Evolutionary conservation across 2,797 vertebrate genomes (phyloP).

Genomic region (Acanthiza pusilla): DNA sequence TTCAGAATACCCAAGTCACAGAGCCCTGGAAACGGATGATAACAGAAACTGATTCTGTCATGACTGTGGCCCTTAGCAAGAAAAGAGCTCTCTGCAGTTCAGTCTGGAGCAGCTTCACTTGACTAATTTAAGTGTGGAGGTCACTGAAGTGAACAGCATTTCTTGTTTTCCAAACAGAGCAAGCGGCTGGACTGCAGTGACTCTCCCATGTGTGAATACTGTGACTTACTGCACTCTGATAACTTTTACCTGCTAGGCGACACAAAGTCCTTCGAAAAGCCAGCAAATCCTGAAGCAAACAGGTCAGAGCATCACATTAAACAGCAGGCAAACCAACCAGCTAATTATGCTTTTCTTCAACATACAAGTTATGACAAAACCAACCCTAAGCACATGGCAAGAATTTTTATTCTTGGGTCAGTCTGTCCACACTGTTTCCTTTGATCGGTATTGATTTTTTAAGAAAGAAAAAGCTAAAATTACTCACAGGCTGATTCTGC

Average conservation of each 20-base stretch:
- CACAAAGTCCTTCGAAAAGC: background rate
- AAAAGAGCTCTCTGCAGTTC: background rate
- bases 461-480: background rate
- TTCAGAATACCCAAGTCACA: background rate
- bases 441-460: background rate
- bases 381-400: background rate
- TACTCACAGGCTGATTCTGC: background rate
- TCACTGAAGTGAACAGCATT: background rate
- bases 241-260: background rate
- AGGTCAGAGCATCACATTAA: background rate
- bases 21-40: background rate
- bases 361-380: background rate
- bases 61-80: background rate
- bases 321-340: background rate
- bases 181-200: background rate
- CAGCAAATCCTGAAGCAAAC: background rate
- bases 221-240: background rate
- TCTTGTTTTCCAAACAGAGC: background rate
- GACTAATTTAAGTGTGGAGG: background rate
- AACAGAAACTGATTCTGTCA: background rate
- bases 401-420: background rate
- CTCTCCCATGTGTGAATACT: background rate
- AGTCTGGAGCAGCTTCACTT: background rate
- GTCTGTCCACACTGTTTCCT: background rate
- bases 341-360: background rate